These are phyloP conservation scores for Melanotaenia pygmaea DNA, from an alignment of 2,797 vertebrate genomes.

Conservation along the genomic window DNA sequence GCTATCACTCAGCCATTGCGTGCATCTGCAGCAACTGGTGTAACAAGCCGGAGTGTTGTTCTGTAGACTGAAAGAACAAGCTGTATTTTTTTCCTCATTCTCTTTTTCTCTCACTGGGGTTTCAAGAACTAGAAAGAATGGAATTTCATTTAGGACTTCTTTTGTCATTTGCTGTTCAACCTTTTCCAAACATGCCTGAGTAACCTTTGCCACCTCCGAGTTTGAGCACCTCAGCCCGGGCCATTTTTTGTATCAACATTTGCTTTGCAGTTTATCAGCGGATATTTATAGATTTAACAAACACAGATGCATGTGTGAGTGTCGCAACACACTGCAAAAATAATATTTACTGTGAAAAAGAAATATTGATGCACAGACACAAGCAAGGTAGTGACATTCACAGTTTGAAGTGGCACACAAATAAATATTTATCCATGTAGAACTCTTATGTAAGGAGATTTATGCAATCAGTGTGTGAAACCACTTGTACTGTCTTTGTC, in stretches of 20 bases:
- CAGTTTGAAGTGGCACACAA: constrained; percentile 28
- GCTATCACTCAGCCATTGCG: constrained; percentile 67
- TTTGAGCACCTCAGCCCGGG: constrained; percentile 21
- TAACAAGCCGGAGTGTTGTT: constrained; percentile 64
- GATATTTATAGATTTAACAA: constrained; percentile 23
- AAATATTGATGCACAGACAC: constrained; percentile 4
- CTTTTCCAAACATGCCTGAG: constrained; percentile 46
- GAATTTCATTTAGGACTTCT: constrained; percentile 34
- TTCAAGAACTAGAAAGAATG: constrained; percentile 45
- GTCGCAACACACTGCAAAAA: not conserved
- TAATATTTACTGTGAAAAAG: not conserved
- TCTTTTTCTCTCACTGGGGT: constrained; percentile 5
- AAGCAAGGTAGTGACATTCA: not conserved
- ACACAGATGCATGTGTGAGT: constrained; percentile 2
- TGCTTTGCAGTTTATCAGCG: constrained; percentile 14
- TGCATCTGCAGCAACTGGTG: constrained; percentile 51
- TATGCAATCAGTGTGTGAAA: constrained; percentile 59
- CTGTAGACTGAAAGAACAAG: constrained; percentile 50
- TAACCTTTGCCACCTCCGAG: constrained; percentile 51
- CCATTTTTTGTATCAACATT: constrained; percentile 43
- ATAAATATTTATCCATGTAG: constrained; percentile 45
- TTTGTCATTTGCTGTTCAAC: constrained; percentile 48
- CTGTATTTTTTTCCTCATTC: constrained; percentile 21
- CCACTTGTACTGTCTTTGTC: constrained; percentile 63
- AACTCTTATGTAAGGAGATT: constrained; percentile 64